A percentile compares a stretch with the other conserved stretches of the same genome.
Evolutionary conservation across 1,140 invertebrate species (phyloP).

Genomic region (Drosophila carrolli): DNA sequence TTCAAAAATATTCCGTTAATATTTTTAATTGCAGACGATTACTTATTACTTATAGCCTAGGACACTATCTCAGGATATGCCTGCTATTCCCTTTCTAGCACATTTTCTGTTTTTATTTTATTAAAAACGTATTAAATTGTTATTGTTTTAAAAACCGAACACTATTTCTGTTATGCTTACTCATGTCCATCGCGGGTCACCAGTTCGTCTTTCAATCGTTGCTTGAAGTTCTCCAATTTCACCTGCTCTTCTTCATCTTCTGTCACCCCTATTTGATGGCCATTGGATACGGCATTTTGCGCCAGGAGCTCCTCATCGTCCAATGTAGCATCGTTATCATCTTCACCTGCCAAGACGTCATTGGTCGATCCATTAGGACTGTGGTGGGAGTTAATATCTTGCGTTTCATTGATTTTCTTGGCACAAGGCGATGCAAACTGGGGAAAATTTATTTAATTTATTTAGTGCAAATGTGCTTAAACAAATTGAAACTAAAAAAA

Average conservation of each 20-base stretch:
- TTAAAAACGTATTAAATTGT: too few relatives aligned
- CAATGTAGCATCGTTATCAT: conserved; percentile 62
- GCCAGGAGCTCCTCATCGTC: conserved; percentile 76
- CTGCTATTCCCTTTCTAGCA: too few relatives aligned
- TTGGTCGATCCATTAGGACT: conserved; percentile 55
- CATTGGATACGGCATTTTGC: conserved; percentile 52
- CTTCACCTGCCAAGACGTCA: conserved; percentile 28
- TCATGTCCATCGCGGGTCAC: conserved; percentile 92
- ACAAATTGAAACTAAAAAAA: too few relatives aligned
- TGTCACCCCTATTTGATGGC: conserved; percentile 22
- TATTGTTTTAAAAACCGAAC: too few relatives aligned
- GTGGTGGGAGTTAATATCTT: conserved; percentile 40
- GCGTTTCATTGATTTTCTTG: conserved; percentile 73
- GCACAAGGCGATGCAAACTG: conserved; percentile 75
- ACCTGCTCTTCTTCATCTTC: conserved; percentile 84
- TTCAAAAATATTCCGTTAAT: too few relatives aligned
- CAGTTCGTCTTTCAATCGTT: conserved; percentile 91
- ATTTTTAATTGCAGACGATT: too few relatives aligned
- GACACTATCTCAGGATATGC: too few relatives aligned
- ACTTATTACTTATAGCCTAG: too few relatives aligned
- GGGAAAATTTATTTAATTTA: neutral
- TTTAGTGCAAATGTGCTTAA: too few relatives aligned
- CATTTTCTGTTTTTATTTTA: too few relatives aligned
- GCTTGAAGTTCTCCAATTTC: conserved; percentile 90
- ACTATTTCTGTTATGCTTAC: conserved; percentile 84